Percentiles rank a stretch among this genome's conserved stretches.
Conservation (phyloP, 2,797 vertebrate species). For the Parauchenoglanis punctatus region DNA sequence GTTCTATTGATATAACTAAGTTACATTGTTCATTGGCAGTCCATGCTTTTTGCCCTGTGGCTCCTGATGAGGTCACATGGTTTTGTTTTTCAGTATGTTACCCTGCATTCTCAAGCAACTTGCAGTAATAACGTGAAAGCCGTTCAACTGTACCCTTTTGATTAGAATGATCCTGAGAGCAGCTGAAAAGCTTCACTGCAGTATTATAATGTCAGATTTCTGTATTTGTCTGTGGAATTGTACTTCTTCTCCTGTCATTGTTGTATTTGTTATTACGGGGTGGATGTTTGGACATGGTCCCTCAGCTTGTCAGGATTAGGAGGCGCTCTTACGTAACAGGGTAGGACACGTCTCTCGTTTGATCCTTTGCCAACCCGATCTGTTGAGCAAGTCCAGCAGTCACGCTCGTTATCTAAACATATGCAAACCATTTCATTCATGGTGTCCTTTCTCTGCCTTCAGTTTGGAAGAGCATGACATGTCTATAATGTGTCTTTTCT, state of each 20-base stretch:
- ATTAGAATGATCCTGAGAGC: neutral
- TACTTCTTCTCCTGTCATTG: conserved; percentile 4
- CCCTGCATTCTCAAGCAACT: neutral
- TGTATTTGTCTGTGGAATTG: neutral
- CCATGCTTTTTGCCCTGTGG: neutral
- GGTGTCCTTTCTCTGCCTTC: conserved; percentile 2
- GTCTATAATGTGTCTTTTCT: conserved; percentile 54
- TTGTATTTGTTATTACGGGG: neutral
- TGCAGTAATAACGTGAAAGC: neutral
- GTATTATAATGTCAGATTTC: neutral
- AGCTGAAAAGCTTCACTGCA: neutral
- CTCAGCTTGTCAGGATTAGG: conserved; percentile 35
- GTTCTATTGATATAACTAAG: neutral
- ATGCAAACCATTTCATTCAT: conserved; percentile 50
- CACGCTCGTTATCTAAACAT: conserved; percentile 42
- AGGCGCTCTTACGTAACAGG: conserved; percentile 32
- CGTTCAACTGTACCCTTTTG: neutral
- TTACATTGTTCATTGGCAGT: conserved; percentile 1
- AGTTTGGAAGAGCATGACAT: conserved; percentile 1
- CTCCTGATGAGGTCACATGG: conserved; percentile 3
- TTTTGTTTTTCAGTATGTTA: neutral
- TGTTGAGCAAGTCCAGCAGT: conserved; percentile 28
- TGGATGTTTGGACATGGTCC: conserved; percentile 7
- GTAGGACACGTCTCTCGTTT: conserved; percentile 28
- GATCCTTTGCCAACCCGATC: conserved; percentile 38